Percentiles rank a stretch among this genome's conserved stretches.
Evolutionary conservation across 2,797 vertebrate genomes (phyloP).

Genomic region (Cirrhinus molitorella): DNA sequence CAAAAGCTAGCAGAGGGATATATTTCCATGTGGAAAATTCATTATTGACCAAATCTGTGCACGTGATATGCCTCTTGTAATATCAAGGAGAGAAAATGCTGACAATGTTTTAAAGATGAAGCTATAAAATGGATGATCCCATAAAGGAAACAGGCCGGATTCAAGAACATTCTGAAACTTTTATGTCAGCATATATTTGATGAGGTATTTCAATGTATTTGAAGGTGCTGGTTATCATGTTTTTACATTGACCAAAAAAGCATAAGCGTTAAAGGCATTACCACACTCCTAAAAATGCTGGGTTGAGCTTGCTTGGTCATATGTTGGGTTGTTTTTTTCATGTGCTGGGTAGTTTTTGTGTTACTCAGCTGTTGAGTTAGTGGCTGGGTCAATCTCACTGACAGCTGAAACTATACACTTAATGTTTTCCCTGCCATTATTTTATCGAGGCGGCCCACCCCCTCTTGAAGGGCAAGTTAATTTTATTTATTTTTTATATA

Average conservation of each 20-base stretch:
- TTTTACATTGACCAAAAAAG: background rate
- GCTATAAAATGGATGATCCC: slow-evolving; percentile 29
- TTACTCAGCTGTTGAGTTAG: too few species aligned
- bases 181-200: slow-evolving; percentile 4
- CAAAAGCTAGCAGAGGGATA: slow-evolving; percentile 11
- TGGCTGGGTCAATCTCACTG: too few species aligned
- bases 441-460: too few species aligned
- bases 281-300: too few species aligned
- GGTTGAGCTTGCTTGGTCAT: too few species aligned
- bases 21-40: background rate
- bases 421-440: too few species aligned
- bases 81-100: slow-evolving; percentile 10
- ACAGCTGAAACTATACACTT: too few species aligned
- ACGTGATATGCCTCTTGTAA: background rate
- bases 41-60: background rate
- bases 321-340: too few species aligned
- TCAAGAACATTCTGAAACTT: background rate
- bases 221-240: background rate
- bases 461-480: too few species aligned
- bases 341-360: too few species aligned
- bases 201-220: background rate
- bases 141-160: slow-evolving; percentile 13
- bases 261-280: background rate
- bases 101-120: background rate
- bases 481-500: too few species aligned